Conservation (phyloP, 37 sponge, comb jelly and placozoan species). For the Theonella swinhoei region DNA sequence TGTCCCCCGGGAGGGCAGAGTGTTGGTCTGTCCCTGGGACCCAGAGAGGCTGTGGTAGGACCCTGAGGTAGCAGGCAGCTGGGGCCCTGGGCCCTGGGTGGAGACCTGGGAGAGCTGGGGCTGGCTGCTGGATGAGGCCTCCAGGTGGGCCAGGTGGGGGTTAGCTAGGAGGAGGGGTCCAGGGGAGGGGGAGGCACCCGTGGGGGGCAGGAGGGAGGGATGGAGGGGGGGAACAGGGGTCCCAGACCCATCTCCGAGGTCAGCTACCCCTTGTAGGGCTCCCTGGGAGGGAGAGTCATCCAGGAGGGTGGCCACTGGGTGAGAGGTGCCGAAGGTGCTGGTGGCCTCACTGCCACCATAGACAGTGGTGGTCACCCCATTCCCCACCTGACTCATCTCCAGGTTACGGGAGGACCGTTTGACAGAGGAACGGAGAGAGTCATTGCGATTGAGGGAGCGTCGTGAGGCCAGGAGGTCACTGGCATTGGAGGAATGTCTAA, state of each 20-base stretch:
- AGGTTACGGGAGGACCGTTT: slow-evolving; percentile 15
- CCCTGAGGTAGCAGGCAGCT: too few relatives aligned
- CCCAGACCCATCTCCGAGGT: neutral
- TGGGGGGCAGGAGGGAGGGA: too few relatives aligned
- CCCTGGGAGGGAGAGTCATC: neutral
- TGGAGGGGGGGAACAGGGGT: neutral
- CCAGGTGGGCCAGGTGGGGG: too few relatives aligned
- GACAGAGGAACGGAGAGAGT: neutral
- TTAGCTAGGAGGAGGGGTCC: too few relatives aligned
- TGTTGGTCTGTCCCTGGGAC: too few relatives aligned
- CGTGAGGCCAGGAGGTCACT: neutral
- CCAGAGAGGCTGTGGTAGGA: too few relatives aligned
- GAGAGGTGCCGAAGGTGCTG: slow-evolving; percentile 30
- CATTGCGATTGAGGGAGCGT: slow-evolving; percentile 11
- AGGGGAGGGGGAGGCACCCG: too few relatives aligned
- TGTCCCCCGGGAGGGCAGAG: too few relatives aligned
- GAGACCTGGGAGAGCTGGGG: too few relatives aligned
- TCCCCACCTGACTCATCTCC: neutral
- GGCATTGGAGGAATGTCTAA: neutral
- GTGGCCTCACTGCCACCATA: slow-evolving; percentile 38
- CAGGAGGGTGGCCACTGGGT: neutral
- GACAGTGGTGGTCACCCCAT: slow-evolving; percentile 6
- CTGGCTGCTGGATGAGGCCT: too few relatives aligned
- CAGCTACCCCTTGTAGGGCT: neutral
- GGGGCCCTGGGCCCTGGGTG: too few relatives aligned